These are phyloP conservation scores for Oncorhynchus mykiss DNA, from an alignment of 2,113 vertebrate genomes.

Conservation along the genomic window DNA sequence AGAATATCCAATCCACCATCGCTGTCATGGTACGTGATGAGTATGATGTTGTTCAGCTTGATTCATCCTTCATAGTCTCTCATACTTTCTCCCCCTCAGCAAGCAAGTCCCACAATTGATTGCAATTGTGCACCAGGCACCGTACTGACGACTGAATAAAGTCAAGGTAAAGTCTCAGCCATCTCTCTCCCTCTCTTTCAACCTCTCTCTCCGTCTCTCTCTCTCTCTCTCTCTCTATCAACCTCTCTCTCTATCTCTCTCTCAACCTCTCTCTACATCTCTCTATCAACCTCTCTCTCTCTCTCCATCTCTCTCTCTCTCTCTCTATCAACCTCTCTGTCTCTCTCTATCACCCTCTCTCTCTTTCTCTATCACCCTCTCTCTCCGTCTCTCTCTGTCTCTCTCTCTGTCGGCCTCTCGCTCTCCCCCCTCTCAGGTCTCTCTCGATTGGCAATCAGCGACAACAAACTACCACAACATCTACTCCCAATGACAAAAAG, in stretches of 20 bases:
- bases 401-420: too few species aligned
- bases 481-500: slow-evolving; percentile 61
- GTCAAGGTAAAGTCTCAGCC: slow-evolving; percentile 52
- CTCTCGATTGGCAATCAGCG: slow-evolving; percentile 21
- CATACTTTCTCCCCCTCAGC: slow-evolving; percentile 31
- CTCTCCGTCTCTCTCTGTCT: too few species aligned
- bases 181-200: neutral
- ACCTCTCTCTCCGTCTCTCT: too few species aligned
- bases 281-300: too few species aligned
- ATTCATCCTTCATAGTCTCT: slow-evolving; percentile 53
- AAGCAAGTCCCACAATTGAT: slow-evolving; percentile 19
- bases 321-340: too few species aligned
- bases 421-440: neutral
- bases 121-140: slow-evolving; percentile 40
- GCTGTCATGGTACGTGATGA: slow-evolving; percentile 56
- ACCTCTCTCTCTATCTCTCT: too few species aligned
- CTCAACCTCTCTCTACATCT: too few species aligned
- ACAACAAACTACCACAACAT: slow-evolving; percentile 29
- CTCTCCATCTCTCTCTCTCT: too few species aligned
- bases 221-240: too few species aligned
- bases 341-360: too few species aligned
- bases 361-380: too few species aligned
- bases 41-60: slow-evolving; percentile 38
- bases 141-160: slow-evolving; percentile 50
- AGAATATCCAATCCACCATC: slow-evolving; percentile 52